Evolutionary conservation across 2,797 vertebrate species (phyloP), one percentile per base, ranked within the genome.

Genomic region (Galagoides demidoff): DNA sequence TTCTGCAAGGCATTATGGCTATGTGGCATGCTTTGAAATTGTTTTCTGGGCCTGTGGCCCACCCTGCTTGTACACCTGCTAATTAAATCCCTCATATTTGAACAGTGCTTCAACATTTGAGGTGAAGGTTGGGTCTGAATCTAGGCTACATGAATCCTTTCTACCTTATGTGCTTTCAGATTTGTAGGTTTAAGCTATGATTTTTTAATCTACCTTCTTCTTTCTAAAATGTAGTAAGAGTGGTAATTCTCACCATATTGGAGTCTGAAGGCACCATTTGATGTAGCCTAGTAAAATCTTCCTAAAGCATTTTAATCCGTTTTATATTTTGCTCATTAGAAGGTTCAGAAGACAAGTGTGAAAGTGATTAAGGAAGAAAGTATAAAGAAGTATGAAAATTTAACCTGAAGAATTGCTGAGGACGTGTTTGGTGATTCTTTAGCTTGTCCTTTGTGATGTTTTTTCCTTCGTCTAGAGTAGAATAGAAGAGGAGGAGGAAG

Each of bases 121-220:
- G 43, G 81, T 66, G 19, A 86, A 19, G 25, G 11, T 78, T 78
- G 20, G 64, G 45, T 87, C 17, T 9, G 23, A 79, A 85, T 61
- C 49, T 12, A 45, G 43, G 64, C 23, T 66, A 16, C 23, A 22
- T 1, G 7, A 37, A 57, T 6, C 94, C 14, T 74, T 85, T 96
- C 66, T 85, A 37, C 52, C 19, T 39, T 86, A 57, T 79, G 68
- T 55, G 22, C 17, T 66, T 66, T 43, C 8, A 17, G 45, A 57
- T 68, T 55, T 68, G 25, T 89, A 43, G 16, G 45, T 81, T 45
- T n/a, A 59, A 79, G 61, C n/a, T 61, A 2, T 70, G 37, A n/a
- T 64, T 84, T 86, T 85, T 88, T 43, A 85, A 85, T 64, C 84
- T 49, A 45, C 70, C 37, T 55, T 92, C 2, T 90, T 79, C 63